These are phyloP conservation scores for Strigamia crassipes DNA, from an alignment of 2,888 invertebrate genomes.

Conservation along the genomic window DNA sequence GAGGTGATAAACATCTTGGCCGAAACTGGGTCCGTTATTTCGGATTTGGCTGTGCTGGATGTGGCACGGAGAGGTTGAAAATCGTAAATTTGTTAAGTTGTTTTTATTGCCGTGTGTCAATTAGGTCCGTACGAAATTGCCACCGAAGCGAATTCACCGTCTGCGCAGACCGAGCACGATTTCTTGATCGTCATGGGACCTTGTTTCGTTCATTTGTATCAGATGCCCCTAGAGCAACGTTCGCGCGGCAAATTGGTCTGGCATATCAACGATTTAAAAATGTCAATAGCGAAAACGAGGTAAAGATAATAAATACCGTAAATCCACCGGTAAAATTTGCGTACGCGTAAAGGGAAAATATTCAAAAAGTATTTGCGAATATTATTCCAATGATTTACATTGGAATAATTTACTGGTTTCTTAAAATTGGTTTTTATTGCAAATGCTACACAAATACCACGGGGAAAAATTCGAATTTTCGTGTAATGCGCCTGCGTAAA, in stretches of 20 bases:
- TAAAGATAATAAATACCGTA: too few species aligned
- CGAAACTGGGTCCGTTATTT: background rate
- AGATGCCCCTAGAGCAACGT: background rate
- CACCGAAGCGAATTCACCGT: background rate
- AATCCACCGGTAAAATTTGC: too few species aligned
- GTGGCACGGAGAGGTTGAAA: slow-evolving; percentile 24
- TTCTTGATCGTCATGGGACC: slow-evolving; percentile 24
- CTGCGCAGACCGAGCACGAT: slow-evolving; percentile 3
- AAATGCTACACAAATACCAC: too few species aligned
- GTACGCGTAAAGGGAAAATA: too few species aligned
- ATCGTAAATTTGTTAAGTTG: slow-evolving; percentile 3
- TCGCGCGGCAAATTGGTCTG: background rate
- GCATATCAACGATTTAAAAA: background rate
- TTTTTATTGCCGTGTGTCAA: background rate
- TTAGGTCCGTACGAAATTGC: slow-evolving; percentile 31
- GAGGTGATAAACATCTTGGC: background rate
- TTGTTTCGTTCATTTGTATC: background rate
- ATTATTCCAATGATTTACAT: too few species aligned
- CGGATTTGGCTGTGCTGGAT: slow-evolving; percentile 28
- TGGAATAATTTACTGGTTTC: too few species aligned
- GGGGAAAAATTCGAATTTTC: too few species aligned
- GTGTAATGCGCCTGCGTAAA: too few species aligned
- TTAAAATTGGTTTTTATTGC: too few species aligned
- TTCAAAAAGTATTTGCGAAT: too few species aligned
- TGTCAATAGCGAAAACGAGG: slow-evolving; percentile 43